Conservation (phyloP, 2,113 vertebrate species). For the Bucco capensis region DNA sequence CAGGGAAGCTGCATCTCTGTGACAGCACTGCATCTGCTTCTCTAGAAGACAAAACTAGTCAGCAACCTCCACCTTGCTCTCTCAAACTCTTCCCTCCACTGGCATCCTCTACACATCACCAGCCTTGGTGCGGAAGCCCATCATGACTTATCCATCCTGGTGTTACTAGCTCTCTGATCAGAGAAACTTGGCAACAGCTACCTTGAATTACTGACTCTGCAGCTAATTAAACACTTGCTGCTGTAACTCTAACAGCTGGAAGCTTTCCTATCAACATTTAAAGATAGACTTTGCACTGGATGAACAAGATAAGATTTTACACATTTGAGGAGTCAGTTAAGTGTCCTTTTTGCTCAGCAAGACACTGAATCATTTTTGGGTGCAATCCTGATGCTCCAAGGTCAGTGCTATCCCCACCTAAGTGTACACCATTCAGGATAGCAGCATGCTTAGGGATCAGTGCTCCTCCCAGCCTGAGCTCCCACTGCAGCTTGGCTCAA, state of each 20-base stretch:
- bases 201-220: background rate
- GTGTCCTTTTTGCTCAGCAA: background rate
- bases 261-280: background rate
- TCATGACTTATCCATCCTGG: background rate
- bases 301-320: background rate
- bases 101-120: fast-evolving
- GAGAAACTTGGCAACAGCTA: background rate
- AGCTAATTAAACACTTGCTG: background rate
- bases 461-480: background rate
- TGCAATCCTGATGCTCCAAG: background rate
- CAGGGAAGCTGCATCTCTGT: background rate
- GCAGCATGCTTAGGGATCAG: background rate
- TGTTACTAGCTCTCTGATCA: background rate
- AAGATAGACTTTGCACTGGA: fast-evolving
- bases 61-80: background rate
- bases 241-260: background rate
- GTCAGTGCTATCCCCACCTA: background rate
- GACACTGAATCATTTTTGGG: fast-evolving
- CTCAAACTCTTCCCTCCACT: fast-evolving
- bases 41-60: background rate
- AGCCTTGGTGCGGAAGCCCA: background rate
- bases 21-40: background rate
- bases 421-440: background rate
- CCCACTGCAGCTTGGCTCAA: background rate
- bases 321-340: background rate